Evolutionary conservation across 1,140 invertebrate species (phyloP), one percentile per base, ranked within the genome.

Genomic region (Prorops nasuta): DNA sequence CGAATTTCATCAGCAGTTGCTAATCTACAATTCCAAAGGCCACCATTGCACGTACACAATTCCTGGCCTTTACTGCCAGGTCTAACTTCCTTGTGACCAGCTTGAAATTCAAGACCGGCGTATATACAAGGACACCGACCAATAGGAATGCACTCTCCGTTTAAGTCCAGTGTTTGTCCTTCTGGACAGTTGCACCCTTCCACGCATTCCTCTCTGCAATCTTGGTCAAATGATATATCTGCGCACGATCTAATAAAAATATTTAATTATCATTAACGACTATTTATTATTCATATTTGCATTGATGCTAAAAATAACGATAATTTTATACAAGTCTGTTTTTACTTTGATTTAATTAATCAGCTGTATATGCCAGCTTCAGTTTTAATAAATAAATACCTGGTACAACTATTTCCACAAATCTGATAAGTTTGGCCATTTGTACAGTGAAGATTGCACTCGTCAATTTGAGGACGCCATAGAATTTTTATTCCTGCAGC

Each of bases 151-250:
- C 93, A 96, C 40, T 87, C 80, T 8, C 86, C 87, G 10, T 80
- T 74, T 6, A 82, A 78, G 51, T 88, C 82, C 18, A 94, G 69
- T 1, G 90, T 84, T 67, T 87, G 79, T 14, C 90, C 91, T 36
- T 79, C 72, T 0, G 91, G 89, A 69, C 92, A 96, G 49, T 89
- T 89, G 71, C 92, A 95, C 1, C 92, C 92, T 69, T 94, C 92
- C 1, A 92, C 87, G 64, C 92, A 95, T 24, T 76, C 78, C 12
- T 81, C 78, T 34, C 72, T 76, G 67, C 88, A 89, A 0, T 59
- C 32, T 24, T 54, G 56, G 14, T 35, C 57, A 1, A 55, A 64
- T 4, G 63, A 64, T 52, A 58, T 64, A 3, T 72, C 69, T 4
- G 46, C 44, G 22, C 69, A 72, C 1, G 69, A 69, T 18, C 66